Evolutionary conservation across 2,113 vertebrate genomes (phyloP).

Genomic region (Saguinus imperator): DNA sequence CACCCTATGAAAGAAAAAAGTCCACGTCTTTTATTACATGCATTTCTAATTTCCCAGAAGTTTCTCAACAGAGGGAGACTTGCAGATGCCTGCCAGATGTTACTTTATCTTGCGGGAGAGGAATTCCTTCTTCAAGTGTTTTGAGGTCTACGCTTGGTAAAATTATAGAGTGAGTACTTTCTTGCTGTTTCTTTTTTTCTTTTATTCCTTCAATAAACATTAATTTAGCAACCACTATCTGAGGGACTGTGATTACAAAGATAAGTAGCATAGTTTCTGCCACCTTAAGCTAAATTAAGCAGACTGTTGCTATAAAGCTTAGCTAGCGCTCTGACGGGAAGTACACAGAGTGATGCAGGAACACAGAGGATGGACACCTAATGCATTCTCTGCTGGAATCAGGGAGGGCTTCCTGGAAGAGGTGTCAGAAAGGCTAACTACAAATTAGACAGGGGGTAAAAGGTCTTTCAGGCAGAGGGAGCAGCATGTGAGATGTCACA

Average conservation of each 20-base stretch:
- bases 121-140: background rate
- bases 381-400: background rate
- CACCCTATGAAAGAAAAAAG: constrained; percentile 17
- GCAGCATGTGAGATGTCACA: background rate
- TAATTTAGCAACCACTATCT: constrained; percentile 47
- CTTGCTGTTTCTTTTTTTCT: background rate
- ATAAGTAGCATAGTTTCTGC: background rate
- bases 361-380: background rate
- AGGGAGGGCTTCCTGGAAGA: background rate
- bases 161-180: background rate
- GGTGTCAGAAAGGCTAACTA: background rate
- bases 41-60: constrained; percentile 62
- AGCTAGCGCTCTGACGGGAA: background rate
- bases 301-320: background rate
- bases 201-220: background rate
- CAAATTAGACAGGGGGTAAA: background rate
- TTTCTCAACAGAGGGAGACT: background rate
- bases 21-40: constrained; percentile 27
- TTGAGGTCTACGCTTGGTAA: background rate
- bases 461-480: background rate
- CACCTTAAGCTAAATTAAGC: background rate
- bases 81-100: constrained; percentile 57
- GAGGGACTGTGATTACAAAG: background rate
- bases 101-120: background rate
- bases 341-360: background rate